A percentile compares a stretch with the other conserved stretches of the same genome.
Evolutionary conservation across 2,888 invertebrate species (phyloP).

Genomic region (Rhagonycha lutea): DNA sequence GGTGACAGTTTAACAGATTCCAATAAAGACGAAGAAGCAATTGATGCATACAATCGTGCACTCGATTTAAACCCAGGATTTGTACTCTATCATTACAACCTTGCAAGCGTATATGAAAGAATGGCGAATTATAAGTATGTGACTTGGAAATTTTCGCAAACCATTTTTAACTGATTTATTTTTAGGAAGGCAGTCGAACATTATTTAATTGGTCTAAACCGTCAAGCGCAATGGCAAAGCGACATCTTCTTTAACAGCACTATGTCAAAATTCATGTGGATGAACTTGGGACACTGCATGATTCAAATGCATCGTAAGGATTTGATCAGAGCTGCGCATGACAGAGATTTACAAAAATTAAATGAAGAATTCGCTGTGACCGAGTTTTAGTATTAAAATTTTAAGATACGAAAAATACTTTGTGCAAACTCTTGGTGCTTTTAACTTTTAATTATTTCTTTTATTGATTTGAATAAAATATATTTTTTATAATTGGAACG

Average conservation of each 20-base stretch:
- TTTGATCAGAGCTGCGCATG: no score
- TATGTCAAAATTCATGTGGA: no score
- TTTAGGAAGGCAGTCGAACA: conserved; percentile 92
- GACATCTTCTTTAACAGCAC: conserved; percentile 49
- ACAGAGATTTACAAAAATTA: conserved; percentile 63
- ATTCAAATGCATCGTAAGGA: no score
- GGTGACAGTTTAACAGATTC: conserved; percentile 98
- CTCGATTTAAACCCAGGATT: conserved; percentile 92
- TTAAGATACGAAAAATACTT: neutral
- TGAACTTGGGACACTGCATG: no score
- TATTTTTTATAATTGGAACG: no score
- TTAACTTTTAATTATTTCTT: no score
- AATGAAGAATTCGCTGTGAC: conserved; percentile 60
- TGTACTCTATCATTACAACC: conserved; percentile 94
- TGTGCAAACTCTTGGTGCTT: neutral
- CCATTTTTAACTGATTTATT: conserved; percentile 5
- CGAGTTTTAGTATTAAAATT: neutral
- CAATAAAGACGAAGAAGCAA: conserved; percentile 91
- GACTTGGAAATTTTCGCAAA: neutral
- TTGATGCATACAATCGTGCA: conserved; percentile 92
- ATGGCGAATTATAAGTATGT: conserved; percentile 75
- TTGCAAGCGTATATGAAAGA: conserved; percentile 97
- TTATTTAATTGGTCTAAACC: conserved; percentile 88
- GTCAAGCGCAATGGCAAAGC: conserved; percentile 75
- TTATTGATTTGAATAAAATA: no score